phyloP scores from a whole-genome alignment of 2,888 invertebrate species.

The Congeria kusceri region DNA sequence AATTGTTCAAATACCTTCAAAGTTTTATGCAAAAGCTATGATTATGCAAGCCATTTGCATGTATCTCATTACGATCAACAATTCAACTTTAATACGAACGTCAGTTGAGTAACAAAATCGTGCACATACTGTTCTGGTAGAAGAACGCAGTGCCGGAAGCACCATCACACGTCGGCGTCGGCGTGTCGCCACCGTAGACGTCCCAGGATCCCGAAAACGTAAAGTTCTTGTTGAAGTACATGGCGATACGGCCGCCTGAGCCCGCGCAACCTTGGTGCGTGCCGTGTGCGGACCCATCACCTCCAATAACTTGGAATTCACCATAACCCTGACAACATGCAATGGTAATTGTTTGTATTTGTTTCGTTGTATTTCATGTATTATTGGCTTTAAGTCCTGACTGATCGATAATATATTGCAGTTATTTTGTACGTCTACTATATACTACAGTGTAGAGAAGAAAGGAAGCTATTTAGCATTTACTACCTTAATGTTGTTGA shows the following conservation, averaged over 20 bases:
- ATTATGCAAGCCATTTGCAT: too few relatives aligned
- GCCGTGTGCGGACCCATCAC: constrained; percentile 58
- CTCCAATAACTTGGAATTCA: constrained; percentile 72
- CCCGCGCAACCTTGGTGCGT: constrained; percentile 68
- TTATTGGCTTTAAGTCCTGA: too few relatives aligned
- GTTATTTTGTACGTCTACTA: too few relatives aligned
- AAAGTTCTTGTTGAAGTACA: constrained; percentile 72
- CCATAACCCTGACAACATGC: constrained; percentile 72
- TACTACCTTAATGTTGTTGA: constrained; percentile 53
- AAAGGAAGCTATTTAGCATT: not conserved
- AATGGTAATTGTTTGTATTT: too few relatives aligned
- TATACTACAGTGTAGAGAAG: not conserved
- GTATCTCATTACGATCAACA: too few relatives aligned
- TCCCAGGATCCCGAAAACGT: constrained; percentile 75
- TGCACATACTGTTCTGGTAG: constrained; percentile 72
- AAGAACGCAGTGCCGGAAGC: constrained; percentile 77
- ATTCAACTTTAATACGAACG: too few relatives aligned
- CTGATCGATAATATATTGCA: too few relatives aligned
- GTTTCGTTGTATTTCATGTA: too few relatives aligned
- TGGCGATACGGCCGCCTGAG: constrained; percentile 76
- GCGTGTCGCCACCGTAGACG: constrained; percentile 70
- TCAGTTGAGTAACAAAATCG: not conserved
- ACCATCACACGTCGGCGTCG: constrained; percentile 61
- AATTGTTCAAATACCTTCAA: too few relatives aligned
- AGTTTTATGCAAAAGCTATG: too few relatives aligned